Evolutionary conservation across 1,140 invertebrate species (phyloP).

Genomic region (Drosophila setifemur): DNA sequence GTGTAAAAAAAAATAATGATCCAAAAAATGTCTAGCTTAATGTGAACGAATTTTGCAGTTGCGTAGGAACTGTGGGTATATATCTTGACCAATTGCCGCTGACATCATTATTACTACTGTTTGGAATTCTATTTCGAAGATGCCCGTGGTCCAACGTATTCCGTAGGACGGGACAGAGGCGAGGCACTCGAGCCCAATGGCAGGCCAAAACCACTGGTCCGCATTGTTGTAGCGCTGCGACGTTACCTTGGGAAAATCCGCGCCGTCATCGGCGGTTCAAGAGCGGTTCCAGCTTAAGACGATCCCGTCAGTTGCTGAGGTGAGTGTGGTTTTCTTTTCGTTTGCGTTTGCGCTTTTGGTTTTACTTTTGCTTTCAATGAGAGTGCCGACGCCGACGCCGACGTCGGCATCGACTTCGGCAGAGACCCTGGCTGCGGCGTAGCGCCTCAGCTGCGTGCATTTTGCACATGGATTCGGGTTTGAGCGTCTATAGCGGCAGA

Average conservation of each 20-base stretch:
- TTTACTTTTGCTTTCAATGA: conserved; percentile 51
- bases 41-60: conserved; percentile 8
- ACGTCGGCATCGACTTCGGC: not conserved
- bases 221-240: conserved; percentile 14
- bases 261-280: conserved; percentile 65
- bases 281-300: conserved; percentile 21
- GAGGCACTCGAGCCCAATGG: conserved; percentile 28
- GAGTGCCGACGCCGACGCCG: too few species aligned
- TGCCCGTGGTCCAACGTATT: not conserved
- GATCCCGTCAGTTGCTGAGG: not conserved
- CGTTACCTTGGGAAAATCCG: conserved; percentile 79
- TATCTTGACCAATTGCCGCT: conserved; percentile 16
- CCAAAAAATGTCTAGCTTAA: not conserved
- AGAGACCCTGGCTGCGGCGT: conserved; percentile 18
- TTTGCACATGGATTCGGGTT: conserved; percentile 60
- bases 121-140: conserved; percentile 25
- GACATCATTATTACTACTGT: conserved; percentile 25
- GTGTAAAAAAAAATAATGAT: too few species aligned
- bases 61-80: not conserved
- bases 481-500: conserved; percentile 25
- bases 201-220: conserved; percentile 2
- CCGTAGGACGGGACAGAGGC: not conserved
- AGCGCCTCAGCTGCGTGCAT: conserved; percentile 59
- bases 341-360: not conserved
- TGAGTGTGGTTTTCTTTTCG: conserved; percentile 36